A percentile compares a stretch with the other conserved stretches of the same genome.
Conservation (phyloP, 2,113 vertebrate genomes). For the Thryonomys swinderianus region DNA sequence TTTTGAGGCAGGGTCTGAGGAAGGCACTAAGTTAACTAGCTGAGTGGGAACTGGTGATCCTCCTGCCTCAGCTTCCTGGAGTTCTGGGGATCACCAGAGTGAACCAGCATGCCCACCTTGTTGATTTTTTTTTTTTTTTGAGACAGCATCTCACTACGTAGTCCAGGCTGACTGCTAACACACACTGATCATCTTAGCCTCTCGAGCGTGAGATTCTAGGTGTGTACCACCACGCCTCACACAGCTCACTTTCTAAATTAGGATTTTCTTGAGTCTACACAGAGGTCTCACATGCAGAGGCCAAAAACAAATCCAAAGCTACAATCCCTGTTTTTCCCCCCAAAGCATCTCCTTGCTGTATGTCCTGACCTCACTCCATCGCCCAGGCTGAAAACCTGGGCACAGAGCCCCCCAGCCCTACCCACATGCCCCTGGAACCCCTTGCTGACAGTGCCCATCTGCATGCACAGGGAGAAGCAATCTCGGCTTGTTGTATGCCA, state of each 20-base stretch:
- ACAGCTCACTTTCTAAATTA: background rate
- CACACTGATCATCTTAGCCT: background rate
- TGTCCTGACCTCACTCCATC: background rate
- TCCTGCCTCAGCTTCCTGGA: background rate
- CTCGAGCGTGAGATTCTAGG: background rate
- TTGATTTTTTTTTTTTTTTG: background rate
- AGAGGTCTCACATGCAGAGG: background rate
- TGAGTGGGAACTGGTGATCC: background rate
- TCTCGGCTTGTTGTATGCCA: background rate
- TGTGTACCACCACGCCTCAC: background rate
- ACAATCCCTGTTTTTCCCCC: background rate
- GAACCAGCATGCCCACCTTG: background rate
- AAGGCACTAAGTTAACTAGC: background rate
- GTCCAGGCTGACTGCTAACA: background rate
- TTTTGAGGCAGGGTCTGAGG: background rate
- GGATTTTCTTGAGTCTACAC: background rate
- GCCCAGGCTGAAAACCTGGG: background rate
- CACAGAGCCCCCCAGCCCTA: rapidly evolving
- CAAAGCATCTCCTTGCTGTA: background rate
- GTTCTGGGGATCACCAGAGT: background rate
- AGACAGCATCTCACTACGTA: background rate
- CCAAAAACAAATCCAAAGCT: background rate
- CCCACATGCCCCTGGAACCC: background rate
- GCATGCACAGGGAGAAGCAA: background rate
- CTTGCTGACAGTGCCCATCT: rapidly evolving